Base-by-base conservation (phyloP, 2,113 vertebrate genomes). In the Eretmochelys imbricata region DNA sequence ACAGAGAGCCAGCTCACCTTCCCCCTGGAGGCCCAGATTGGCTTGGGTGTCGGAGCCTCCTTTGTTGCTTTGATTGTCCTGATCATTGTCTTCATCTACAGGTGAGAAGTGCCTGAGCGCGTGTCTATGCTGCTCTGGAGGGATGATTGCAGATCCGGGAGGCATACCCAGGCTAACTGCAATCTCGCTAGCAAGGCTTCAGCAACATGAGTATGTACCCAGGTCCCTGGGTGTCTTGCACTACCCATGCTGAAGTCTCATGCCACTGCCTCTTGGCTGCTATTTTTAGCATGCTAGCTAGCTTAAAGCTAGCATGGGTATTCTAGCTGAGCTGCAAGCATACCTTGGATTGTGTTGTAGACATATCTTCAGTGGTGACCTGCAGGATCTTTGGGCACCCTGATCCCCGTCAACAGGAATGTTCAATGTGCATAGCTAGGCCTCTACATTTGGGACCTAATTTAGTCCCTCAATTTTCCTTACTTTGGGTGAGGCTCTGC, bases 81-180 rank as follows among this genome's bases (percentile, higher is more conserved):
- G 95, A 98, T 99, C 97, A 99, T 99, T 0, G 99, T 99, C 94
- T 99, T 99, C 90, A 99, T 99, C 93, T 99, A 99, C 98, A 99
- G 99, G 99, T 99, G 85, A 83, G 98, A 93, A 35, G 13, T 5
- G 50, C 86, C 31, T 35, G 14, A 11, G 20, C 53, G 12, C 27
- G n/a, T 59, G 57, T 59, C 57, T 59, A 5, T 59, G 42, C n/a
- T 49, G 49, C 57, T 42, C 22, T 59, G 78, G 5, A 1, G 9
- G 25, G 3, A 10, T 38, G 10, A 17, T 29, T 62, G 49, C 49
- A 27, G 16, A 16, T n/a, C 8, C 2, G 35, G 17, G 19, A 38
- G n/a, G 65, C 29, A 16, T 31, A 14, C 59, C 59, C 59, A 62
- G 29, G 3, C 59, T 31, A 62, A 31, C 17, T n/a, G n/a, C n/a